Conservation (phyloP, 2,797 vertebrate genomes). For the Rhodeus uyekii region DNA sequence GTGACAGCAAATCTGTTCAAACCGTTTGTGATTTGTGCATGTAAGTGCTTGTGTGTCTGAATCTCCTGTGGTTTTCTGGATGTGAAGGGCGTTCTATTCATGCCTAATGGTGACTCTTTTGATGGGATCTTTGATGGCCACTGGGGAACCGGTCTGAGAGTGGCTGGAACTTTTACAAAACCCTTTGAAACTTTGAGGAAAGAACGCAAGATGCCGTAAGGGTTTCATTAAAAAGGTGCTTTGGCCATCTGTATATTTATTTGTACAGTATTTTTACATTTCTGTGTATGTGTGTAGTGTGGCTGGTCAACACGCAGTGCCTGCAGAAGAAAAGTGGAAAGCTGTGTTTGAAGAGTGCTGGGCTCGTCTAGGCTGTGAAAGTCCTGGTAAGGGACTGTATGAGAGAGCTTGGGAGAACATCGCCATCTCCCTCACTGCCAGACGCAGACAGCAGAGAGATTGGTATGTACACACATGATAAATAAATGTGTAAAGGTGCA, state of each 20-base stretch:
- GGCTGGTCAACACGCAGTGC: conserved; percentile 78
- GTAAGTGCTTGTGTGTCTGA: not conserved
- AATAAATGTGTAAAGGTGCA: not conserved
- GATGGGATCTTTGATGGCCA: conserved; percentile 91
- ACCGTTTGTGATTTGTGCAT: not conserved
- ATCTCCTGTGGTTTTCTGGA: not conserved
- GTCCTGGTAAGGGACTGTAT: conserved; percentile 78
- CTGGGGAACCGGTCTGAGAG: conserved; percentile 91
- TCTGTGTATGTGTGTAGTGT: conserved; percentile 68
- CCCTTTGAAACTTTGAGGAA: conserved; percentile 79
- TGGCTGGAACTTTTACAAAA: conserved; percentile 89
- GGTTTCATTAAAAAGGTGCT: not conserved
- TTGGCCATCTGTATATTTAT: not conserved
- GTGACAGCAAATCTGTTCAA: not conserved
- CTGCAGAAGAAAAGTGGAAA: conserved; percentile 84
- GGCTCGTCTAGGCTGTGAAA: conserved; percentile 84
- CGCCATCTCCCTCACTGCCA: conserved; percentile 83
- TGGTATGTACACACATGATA: conserved; percentile 65
- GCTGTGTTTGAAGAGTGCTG: conserved; percentile 87
- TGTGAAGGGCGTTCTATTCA: conserved; percentile 76
- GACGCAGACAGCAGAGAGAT: conserved; percentile 78
- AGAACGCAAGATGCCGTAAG: conserved; percentile 71
- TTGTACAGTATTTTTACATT: not conserved
- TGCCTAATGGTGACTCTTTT: conserved; percentile 89
- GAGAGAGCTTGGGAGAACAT: conserved; percentile 88